Evolutionary conservation across 2,113 vertebrate species (phyloP), one percentile per base, ranked within the genome.

Genomic region (Serinus canaria): DNA sequence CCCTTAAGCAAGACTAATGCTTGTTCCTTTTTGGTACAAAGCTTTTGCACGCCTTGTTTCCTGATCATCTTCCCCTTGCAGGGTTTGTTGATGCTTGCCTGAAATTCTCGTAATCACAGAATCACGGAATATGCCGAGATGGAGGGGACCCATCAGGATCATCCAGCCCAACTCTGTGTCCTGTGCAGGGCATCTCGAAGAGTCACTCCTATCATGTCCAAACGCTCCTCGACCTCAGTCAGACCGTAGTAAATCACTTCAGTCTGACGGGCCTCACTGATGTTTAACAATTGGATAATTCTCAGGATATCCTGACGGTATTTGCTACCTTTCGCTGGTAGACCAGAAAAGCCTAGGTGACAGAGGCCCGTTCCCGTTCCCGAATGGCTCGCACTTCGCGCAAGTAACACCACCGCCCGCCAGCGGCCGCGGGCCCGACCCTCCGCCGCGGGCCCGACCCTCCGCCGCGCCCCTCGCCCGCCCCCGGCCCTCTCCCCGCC

Each of bases 251-350:
- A 18, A 14, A 11, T 4, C n/a, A 2, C 37, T 44, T 25, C 39
- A 16, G 25, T 6, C 77, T 41, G 49, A 35, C 62, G 25, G n/a
- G 43, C 68, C 50, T 12, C 63, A 3, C 39, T 7, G 33, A 10
- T 3, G 41, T 68, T 44, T 11, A 5, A 0, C 31, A 41, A 31
- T 2, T 10, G 69, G 18, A 7, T 23, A 17, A 33, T 3, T 8
- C 4, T 13, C 60, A 9, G 0, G 9, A 0, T 17, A 4, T 11
- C 27, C n/a, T 1, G 60, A 8, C 2, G 9, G 20, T 8, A 22
- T 15, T 21, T 21, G 59, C 12, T 14, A 4, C 3, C 35, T 46
- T 22, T 25, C 46, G 5, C 52, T 1, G 52, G 2, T 0, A 6
- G 3, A 8, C 15, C 37, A 5, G 2, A 20, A 30, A 22, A 20